These are phyloP conservation scores for Caenorhabditis macrosperma DNA, from an alignment of 2,888 invertebrate species.

Conservation along the genomic window DNA sequence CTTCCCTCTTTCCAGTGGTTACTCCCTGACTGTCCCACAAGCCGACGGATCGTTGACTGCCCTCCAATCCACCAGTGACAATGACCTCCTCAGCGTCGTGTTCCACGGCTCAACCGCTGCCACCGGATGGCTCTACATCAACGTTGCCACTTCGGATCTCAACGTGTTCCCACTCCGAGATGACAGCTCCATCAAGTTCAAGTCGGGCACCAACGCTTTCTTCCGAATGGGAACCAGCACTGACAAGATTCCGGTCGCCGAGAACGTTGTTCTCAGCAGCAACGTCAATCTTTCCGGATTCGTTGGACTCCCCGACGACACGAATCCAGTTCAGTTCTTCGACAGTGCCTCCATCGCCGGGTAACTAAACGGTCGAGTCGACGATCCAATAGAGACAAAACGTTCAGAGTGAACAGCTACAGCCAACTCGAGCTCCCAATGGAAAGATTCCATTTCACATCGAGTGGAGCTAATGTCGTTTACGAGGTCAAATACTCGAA, in stretches of 20 bases:
- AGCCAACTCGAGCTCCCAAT: conserved; percentile 40
- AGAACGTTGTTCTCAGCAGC: conserved; percentile 22
- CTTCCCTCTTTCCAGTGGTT: conserved; percentile 15
- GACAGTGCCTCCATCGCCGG: conserved; percentile 21
- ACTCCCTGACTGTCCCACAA: conserved; percentile 19
- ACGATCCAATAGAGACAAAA: neutral
- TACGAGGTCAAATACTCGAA: conserved; percentile 20
- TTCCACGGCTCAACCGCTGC: neutral
- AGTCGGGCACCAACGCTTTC: conserved; percentile 34
- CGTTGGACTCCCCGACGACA: conserved; percentile 5
- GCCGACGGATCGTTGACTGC: conserved; percentile 35
- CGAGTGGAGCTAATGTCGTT: conserved; percentile 10
- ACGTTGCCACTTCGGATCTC: conserved; percentile 10
- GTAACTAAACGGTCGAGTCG: neutral
- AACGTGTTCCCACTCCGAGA: conserved; percentile 33
- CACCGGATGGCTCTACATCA: conserved; percentile 30
- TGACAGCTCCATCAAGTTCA: conserved; percentile 30
- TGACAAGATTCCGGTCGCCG: conserved; percentile 26
- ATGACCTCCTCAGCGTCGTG: conserved; percentile 11
- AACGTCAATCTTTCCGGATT: conserved; percentile 23
- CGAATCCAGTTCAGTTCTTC: conserved; percentile 13
- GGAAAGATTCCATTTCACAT: conserved; percentile 29
- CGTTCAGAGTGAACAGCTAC: conserved; percentile 27
- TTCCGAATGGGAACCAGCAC: conserved; percentile 17
- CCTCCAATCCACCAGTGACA: conserved; percentile 15